Percentiles rank a stretch among this genome's conserved stretches.
phyloP scores from a whole-genome alignment of 2,113 vertebrate species.

The Elachura formosa region DNA sequence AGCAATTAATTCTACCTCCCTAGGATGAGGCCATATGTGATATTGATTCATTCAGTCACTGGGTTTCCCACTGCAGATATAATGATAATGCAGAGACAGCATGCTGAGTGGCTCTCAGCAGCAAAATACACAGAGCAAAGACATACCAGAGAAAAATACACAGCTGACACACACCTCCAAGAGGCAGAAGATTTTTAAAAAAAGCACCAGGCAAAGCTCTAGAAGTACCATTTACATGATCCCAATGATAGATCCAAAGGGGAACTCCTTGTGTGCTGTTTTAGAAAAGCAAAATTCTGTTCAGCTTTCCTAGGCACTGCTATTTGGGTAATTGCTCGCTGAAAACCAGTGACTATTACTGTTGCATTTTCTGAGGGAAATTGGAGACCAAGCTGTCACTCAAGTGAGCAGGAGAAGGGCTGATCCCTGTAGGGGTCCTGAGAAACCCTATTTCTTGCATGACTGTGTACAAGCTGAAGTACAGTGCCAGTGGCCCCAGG shows the following conservation, averaged over 20 bases:
- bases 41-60: background rate
- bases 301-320: background rate
- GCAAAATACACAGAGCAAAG: no score
- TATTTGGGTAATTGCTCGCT: background rate
- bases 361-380: background rate
- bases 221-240: background rate
- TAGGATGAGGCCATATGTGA: background rate
- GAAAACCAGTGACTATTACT: background rate
- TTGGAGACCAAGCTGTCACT: background rate
- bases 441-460: background rate
- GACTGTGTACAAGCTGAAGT: background rate
- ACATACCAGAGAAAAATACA: background rate
- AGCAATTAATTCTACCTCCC: background rate
- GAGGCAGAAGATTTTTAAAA: background rate
- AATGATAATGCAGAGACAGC: background rate
- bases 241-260: background rate
- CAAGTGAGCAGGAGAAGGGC: background rate
- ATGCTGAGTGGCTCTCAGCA: background rate
- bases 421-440: background rate
- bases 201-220: background rate
- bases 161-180: background rate
- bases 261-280: background rate
- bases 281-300: background rate
- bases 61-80: background rate
- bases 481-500: background rate